phyloP scores from a whole-genome alignment of 2,113 vertebrate species.

The Macroglossus sobrinus region DNA sequence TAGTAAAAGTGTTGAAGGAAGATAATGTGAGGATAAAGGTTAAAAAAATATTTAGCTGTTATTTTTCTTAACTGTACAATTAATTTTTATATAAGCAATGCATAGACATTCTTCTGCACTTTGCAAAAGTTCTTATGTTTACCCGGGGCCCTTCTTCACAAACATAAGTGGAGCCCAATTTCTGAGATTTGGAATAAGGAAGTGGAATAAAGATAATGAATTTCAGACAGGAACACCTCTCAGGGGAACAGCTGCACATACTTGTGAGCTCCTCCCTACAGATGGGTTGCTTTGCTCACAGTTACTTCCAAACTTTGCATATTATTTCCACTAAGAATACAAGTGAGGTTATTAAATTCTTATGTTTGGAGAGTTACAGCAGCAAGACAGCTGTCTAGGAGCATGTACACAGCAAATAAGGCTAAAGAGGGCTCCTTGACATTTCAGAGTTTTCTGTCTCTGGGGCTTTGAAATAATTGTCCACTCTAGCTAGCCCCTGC shows the following conservation, averaged over 20 bases:
- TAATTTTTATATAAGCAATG: background rate
- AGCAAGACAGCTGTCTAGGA: background rate
- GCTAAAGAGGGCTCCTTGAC: background rate
- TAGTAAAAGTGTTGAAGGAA: background rate
- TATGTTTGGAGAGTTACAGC: background rate
- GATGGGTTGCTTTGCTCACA: background rate
- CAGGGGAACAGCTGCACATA: background rate
- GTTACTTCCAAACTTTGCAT: background rate
- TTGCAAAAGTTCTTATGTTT: background rate
- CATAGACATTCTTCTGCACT: background rate
- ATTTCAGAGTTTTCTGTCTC: background rate
- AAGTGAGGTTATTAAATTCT: background rate
- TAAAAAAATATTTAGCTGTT: background rate
- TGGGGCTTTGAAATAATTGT: background rate
- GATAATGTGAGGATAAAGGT: background rate
- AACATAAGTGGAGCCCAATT: background rate
- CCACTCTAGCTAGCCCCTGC: background rate
- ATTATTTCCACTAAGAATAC: background rate
- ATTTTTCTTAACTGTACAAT: background rate
- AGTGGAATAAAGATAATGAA: background rate
- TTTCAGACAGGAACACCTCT: background rate
- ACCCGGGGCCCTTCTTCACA: background rate
- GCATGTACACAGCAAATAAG: background rate
- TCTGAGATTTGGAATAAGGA: background rate
- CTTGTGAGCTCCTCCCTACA: background rate